Conservation (phyloP, 2,113 vertebrate species). For the Poeciliopsis occidentalis region DNA sequence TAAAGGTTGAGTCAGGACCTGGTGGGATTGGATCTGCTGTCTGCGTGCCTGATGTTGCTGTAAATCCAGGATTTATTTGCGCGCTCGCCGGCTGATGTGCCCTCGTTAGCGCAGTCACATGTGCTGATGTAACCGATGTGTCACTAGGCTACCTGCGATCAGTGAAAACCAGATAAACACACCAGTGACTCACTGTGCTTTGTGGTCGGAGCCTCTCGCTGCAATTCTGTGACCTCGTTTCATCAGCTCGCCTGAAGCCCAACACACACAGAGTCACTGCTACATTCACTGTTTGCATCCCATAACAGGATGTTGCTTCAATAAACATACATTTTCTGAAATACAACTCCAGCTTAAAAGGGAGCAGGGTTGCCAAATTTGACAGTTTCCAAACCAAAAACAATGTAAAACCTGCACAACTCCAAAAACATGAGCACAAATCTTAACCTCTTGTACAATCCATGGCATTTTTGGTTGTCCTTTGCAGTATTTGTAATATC, state of each 20-base stretch:
- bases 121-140: conserved; percentile 35
- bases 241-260: conserved; percentile 32
- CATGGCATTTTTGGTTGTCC: no score
- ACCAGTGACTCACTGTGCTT: conserved; percentile 41
- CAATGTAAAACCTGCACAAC: no score
- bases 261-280: background rate
- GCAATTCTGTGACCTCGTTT: conserved; percentile 46
- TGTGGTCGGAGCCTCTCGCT: conserved; percentile 36
- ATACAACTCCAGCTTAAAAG: background rate
- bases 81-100: conserved; percentile 9
- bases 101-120: conserved; percentile 34
- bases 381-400: no score
- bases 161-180: conserved; percentile 42
- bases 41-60: conserved; percentile 14
- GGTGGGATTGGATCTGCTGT: conserved; percentile 10
- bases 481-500: no score
- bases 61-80: conserved; percentile 29
- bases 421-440: no score
- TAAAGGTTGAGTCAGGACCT: conserved; percentile 8
- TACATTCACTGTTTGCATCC: background rate
- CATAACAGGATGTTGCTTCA: background rate
- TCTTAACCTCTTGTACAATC: no score
- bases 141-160: conserved; percentile 45
- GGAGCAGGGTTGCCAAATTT: no score
- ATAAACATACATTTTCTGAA: background rate